These are phyloP conservation scores for Alentia gelatinosa DNA, from an alignment of 2,888 invertebrate species.

Conservation along the genomic window DNA sequence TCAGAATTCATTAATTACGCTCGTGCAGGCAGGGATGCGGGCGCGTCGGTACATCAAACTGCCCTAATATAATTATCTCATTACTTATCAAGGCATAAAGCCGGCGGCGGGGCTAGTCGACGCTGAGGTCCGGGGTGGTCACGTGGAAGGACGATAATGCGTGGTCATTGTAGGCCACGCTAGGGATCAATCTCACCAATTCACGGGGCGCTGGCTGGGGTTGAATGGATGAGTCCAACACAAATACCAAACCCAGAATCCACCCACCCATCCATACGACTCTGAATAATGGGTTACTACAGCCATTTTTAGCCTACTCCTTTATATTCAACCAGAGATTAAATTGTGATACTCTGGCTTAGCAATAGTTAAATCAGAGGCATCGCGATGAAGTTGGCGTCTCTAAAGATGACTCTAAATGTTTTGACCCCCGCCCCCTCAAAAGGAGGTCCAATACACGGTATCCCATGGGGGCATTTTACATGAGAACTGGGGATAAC, in stretches of 20 bases:
- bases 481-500: too few relatives aligned
- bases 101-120: too few relatives aligned
- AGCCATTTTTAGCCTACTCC: neutral
- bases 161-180: neutral
- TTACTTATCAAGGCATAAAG: slow-evolving; percentile 18
- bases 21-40: neutral
- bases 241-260: neutral
- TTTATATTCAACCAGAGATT: neutral
- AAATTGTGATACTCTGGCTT: neutral
- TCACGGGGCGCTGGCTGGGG: neutral
- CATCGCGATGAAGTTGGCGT: too few relatives aligned
- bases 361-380: too few relatives aligned
- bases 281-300: neutral
- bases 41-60: neutral
- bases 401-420: too few relatives aligned
- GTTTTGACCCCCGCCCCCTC: too few relatives aligned
- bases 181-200: neutral
- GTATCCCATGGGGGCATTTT: too few relatives aligned
- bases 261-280: neutral
- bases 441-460: too few relatives aligned
- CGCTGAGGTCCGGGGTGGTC: neutral
- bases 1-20: slow-evolving; percentile 14
- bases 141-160: slow-evolving; percentile 7
- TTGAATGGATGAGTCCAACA: neutral
- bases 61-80: slow-evolving; percentile 42